phyloP scores from a whole-genome alignment of 2,888 invertebrate genomes.

The Epistrophella euchroma region DNA sequence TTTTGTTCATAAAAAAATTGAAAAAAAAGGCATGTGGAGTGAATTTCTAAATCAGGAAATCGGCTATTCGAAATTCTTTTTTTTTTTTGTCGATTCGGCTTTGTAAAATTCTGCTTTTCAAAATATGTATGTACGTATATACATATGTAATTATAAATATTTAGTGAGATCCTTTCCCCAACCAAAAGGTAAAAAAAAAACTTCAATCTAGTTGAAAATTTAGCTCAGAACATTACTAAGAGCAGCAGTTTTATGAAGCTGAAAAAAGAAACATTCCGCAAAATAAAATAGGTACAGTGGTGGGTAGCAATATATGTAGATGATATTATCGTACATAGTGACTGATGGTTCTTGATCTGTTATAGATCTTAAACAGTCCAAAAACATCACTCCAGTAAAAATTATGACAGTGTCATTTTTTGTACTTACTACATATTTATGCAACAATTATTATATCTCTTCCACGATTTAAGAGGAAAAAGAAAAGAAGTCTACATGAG shows the following conservation, averaged over 20 bases:
- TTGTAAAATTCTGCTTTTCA: no score
- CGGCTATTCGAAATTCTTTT: no score
- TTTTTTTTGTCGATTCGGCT: no score
- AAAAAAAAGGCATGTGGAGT: no score
- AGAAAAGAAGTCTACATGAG: conserved; percentile 46
- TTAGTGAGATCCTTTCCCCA: no score
- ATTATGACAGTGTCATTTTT: background rate
- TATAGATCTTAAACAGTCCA: background rate
- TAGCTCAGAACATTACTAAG: background rate
- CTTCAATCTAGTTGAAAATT: no score
- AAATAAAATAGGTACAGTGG: no score
- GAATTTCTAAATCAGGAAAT: no score
- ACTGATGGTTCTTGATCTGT: background rate
- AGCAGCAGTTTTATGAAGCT: background rate
- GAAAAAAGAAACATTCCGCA: background rate
- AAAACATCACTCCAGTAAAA: background rate
- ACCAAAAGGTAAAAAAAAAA: no score
- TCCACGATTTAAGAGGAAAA: background rate
- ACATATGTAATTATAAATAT: no score
- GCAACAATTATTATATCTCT: conserved; percentile 12
- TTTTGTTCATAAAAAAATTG: no score
- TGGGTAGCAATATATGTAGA: background rate
- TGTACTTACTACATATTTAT: background rate
- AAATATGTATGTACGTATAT: no score
- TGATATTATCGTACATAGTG: background rate